Base-by-base conservation (phyloP, 2,888 invertebrate genomes). In the Hermaeophaga mercurialis region DNA sequence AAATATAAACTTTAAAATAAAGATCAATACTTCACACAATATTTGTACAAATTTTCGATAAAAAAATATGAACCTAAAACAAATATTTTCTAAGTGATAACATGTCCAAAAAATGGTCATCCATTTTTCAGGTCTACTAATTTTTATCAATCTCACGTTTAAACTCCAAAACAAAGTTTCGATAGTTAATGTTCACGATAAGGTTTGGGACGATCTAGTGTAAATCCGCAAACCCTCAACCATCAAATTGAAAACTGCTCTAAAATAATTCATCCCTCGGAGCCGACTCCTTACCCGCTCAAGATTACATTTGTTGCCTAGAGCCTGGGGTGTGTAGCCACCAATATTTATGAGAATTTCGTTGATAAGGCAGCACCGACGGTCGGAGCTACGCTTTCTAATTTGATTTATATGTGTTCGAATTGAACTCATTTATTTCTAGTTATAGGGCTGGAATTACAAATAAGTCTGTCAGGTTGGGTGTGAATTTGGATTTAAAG, bases 391-490 rank as follows among this genome's bases (percentile, higher is more conserved):
- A 33, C 52, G 33, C 64, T 64, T 70, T 66, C 61, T 69, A 71
- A 72, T 70, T 67, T 72, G 71, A 71, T 71, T 72, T 71, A 70
- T 68, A 66, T 60, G 58, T 56, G 66, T 62, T 66, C 66, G 69
- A 71, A 68, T 68, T 64, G 65, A 66, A 69, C 68, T 70, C 70
- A 71, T 72, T 67, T 68, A 66, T 61, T 65, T 61, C 67, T 69
- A 66, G 67, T 70, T 70, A 72, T 68, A 65, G 64, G 66, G 62
- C 62, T 62, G 61, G 59, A 58, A 58, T 58, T 66, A 64, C 62
- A 64, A 65, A 65, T 66, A 60, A 56, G 57, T 47, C 49, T 58
- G 57, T 46, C 56, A 47, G 49, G 61, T 59, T 59, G 58, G 56
- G 63, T 61, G 54, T 53, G 47, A 62, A 64, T 62, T 63, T 56